Evolutionary conservation across 1,140 invertebrate genomes (phyloP).

Genomic region (Dreissena rostriformis): DNA sequence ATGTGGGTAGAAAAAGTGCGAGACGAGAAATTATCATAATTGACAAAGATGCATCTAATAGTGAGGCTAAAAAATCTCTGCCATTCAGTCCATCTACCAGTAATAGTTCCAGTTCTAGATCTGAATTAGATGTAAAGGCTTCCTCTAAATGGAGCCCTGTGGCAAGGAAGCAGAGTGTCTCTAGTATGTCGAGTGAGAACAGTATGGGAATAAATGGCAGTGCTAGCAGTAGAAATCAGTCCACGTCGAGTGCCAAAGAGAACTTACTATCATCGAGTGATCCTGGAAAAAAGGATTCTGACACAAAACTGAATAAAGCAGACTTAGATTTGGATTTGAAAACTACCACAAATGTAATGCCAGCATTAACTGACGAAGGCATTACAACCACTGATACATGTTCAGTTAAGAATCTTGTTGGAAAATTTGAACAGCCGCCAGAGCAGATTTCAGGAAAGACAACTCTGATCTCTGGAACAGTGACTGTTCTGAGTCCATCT

Average conservation of each 20-base stretch:
- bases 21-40: conserved; percentile 68
- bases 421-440: conserved; percentile 66
- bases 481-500: neutral
- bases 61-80: conserved; percentile 7
- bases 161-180: conserved; percentile 2
- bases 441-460: conserved; percentile 8
- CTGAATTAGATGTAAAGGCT: neutral
- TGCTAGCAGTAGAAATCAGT: too few relatives aligned
- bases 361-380: too few relatives aligned
- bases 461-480: conserved; percentile 2
- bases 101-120: neutral
- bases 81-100: neutral
- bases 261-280: too few relatives aligned
- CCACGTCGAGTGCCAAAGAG: too few relatives aligned
- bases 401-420: conserved; percentile 66
- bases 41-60: conserved; percentile 50
- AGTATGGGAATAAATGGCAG: too few relatives aligned
- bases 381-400: too few relatives aligned
- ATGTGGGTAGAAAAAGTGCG: conserved; percentile 43
- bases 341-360: too few relatives aligned
- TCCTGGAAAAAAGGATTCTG: too few relatives aligned
- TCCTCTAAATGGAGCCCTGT: conserved; percentile 36
- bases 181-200: too few relatives aligned
- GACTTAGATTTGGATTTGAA: too few relatives aligned
- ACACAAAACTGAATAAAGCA: too few relatives aligned